Base-by-base conservation (phyloP, 1,140 invertebrate genomes). In the Samia ricini region DNA sequence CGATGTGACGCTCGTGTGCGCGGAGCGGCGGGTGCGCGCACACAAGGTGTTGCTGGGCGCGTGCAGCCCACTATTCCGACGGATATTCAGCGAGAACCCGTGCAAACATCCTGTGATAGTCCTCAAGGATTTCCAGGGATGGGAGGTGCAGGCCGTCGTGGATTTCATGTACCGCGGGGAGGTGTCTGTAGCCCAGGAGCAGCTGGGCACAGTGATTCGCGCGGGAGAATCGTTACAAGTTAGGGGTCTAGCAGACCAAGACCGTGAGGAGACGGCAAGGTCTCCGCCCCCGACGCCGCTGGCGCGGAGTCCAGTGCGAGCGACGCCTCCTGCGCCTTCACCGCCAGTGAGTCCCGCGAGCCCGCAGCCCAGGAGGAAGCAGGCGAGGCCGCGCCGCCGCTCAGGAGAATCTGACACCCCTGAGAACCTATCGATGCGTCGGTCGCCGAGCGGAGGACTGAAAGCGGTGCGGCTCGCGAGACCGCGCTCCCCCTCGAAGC, bases 131-230 rank as follows among this genome's bases (percentile, higher is more conserved):
- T 96, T 97, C 74, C 93, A 94, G 73, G 95, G 94, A 61, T 95
- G 95, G 93, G 96, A 97, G 71, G 94, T 98, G 42, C 95, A 96
- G 77, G 95, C 96, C 5, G 94, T 98, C 23, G 94, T 98, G 51
- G 96, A 97, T 86, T 98, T 98, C 71, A 98, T 98, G 96, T 98
- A 98, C 90, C 94, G 95, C 58, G 97, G 97, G 24, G 96, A 97
- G 89, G 96, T 98, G 57, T 95, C 95, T 58, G 95, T 98, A 2
- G 94, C 94, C 0, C 95, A 97, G 72, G 96, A 97, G 67, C 95
- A 96, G 36, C 90, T 98, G 0, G 92, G 94, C 21, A 94, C 94
- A 8, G 91, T 98, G 54, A 96, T 98, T 74, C 94, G 95, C 74
- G 96, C 96, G 0, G 97, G 96, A 0, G 96, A 97, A 75, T 96